phyloP scores from a whole-genome alignment of 2,888 invertebrate species.

The Zootermopsis nevadensis region DNA sequence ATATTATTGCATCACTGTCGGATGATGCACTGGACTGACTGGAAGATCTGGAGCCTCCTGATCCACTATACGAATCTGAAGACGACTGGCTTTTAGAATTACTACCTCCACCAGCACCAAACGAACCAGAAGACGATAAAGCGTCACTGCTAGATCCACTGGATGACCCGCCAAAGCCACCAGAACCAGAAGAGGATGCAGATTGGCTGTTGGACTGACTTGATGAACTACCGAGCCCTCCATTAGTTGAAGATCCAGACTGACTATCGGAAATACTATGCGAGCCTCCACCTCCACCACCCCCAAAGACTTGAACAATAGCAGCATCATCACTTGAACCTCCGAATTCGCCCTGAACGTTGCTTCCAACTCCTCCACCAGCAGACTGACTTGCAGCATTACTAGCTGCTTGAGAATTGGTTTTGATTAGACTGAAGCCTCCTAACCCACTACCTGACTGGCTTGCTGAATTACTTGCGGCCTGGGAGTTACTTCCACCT shows the following conservation, averaged over 20 bases:
- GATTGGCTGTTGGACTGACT: neutral
- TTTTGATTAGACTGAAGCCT: neutral
- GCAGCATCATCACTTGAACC: neutral
- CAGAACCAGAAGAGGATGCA: neutral
- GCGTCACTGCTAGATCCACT: conserved; percentile 16
- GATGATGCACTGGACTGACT: conserved; percentile 3
- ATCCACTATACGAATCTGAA: neutral
- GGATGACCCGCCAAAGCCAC: conserved; percentile 16
- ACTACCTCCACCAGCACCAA: neutral
- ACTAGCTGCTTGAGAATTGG: neutral
- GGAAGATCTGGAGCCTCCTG: conserved; percentile 18
- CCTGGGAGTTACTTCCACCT: conserved; percentile 1
- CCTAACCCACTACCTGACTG: neutral
- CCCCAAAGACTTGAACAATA: neutral
- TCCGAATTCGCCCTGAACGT: neutral
- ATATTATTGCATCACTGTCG: conserved; percentile 10
- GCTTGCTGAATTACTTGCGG: neutral
- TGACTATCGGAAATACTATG: neutral
- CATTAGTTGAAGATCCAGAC: neutral
- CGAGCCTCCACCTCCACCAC: conserved; percentile 4
- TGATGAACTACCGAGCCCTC: neutral
- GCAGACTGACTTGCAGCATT: neutral
- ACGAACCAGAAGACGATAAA: neutral
- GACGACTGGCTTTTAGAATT: conserved; percentile 7
- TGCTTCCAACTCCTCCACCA: neutral